Evolutionary conservation across 1,140 invertebrate genomes (phyloP).

Genomic region (Gryon sp.): DNA sequence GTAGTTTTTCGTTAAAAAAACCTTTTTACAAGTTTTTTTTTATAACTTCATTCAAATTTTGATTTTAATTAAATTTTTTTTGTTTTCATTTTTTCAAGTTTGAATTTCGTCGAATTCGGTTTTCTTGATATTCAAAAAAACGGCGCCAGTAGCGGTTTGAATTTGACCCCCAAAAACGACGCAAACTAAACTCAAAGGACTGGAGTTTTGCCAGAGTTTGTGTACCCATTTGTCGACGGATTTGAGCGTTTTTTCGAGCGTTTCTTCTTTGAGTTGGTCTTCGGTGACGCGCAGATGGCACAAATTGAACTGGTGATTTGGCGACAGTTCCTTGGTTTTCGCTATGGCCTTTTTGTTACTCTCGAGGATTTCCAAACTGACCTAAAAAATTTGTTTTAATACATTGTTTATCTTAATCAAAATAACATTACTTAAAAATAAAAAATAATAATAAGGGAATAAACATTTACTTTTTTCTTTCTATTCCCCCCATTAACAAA

Average conservation of each 20-base stretch:
- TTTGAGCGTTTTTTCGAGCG: constrained; percentile 75
- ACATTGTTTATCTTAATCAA: no score
- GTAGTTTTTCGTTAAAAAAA: no score
- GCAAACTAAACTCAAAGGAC: constrained; percentile 79
- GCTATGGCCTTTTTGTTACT: constrained; percentile 79
- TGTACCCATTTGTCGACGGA: constrained; percentile 83
- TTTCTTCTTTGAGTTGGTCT: constrained; percentile 73
- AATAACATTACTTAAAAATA: no score
- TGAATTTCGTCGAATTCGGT: background rate
- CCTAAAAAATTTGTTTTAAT: no score
- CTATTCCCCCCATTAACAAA: constrained; percentile 71
- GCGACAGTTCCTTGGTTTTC: constrained; percentile 78
- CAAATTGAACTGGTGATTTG: constrained; percentile 81
- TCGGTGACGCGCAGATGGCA: constrained; percentile 80
- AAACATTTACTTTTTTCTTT: constrained; percentile 75
- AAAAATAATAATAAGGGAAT: background rate
- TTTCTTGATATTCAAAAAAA: constrained; percentile 79
- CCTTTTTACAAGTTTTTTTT: background rate
- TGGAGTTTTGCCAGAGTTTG: constrained; percentile 81
- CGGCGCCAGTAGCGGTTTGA: constrained; percentile 77
- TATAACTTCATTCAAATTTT: no score
- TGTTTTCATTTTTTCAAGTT: no score
- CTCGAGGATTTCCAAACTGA: constrained; percentile 73
- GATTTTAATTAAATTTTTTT: no score
- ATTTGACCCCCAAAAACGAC: constrained; percentile 82